Percentiles rank a stretch among this genome's conserved stretches.
Evolutionary conservation across 2,888 invertebrate species (phyloP).

Genomic region (Caenorhabditis macrosperma): DNA sequence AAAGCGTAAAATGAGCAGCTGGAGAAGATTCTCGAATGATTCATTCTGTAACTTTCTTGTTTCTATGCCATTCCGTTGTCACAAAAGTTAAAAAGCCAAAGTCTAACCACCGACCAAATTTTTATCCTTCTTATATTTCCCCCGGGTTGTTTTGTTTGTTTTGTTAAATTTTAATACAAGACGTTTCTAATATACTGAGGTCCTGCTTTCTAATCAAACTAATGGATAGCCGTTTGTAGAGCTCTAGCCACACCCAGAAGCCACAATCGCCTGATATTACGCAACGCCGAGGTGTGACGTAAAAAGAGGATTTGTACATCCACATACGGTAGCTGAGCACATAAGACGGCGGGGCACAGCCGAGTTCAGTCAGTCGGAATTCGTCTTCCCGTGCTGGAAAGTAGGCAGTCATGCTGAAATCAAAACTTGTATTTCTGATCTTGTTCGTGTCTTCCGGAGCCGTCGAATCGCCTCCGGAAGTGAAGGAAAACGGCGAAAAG

Average conservation of each 20-base stretch:
- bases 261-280: not conserved
- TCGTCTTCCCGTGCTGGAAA: not conserved
- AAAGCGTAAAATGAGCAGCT: conserved; percentile 32
- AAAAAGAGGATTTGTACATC: not conserved
- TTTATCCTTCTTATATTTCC: conserved; percentile 1
- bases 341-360: conserved; percentile 24
- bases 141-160: conserved; percentile 12
- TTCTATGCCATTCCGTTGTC: conserved; percentile 15
- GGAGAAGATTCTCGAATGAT: not conserved
- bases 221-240: conserved; percentile 30
- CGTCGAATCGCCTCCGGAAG: conserved; percentile 10
- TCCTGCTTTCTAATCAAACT: conserved; percentile 19
- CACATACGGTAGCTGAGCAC: conserved; percentile 8
- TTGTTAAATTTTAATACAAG: not conserved
- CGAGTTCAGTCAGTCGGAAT: conserved; percentile 11
- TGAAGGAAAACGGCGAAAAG: conserved; percentile 45
- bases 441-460: not conserved
- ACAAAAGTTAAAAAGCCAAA: conserved; percentile 19
- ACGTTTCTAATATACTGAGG: not conserved
- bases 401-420: conserved; percentile 22
- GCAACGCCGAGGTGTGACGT: conserved; percentile 3
- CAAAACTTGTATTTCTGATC: conserved; percentile 5
- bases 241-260: not conserved
- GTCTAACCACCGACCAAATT: not conserved
- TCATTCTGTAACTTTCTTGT: not conserved